These are phyloP conservation scores for Aphelenchoides fujianensis DNA, from an alignment of 1,140 invertebrate genomes.

Conservation along the genomic window DNA sequence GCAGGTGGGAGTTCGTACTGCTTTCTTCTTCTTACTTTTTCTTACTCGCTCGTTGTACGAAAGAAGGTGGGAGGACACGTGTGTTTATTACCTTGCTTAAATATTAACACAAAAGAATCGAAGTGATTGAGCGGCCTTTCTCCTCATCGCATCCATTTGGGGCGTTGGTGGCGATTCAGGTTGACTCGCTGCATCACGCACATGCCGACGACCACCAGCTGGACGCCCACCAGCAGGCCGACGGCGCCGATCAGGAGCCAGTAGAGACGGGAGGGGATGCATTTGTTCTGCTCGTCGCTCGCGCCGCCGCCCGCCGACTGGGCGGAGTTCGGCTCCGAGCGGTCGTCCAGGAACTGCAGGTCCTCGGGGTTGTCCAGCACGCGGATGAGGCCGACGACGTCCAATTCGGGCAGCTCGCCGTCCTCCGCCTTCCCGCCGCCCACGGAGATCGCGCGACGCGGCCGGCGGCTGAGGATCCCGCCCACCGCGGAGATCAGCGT, in stretches of 20 bases:
- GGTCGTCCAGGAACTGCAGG: conserved; percentile 27
- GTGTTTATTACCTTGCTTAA: no score
- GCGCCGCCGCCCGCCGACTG: not conserved
- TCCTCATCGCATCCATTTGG: not conserved
- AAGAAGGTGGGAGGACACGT: no score
- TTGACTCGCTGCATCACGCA: conserved; percentile 35
- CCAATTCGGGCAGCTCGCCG: conserved; percentile 40
- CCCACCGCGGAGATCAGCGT: not conserved
- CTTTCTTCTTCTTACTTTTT: no score
- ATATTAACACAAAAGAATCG: no score
- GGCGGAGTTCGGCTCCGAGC: not conserved
- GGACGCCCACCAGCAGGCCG: conserved; percentile 33
- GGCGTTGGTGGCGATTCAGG: conserved; percentile 19
- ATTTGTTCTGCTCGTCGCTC: conserved; percentile 26
- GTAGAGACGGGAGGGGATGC: conserved; percentile 34
- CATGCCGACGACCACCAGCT: conserved; percentile 32
- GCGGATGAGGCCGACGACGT: conserved; percentile 58
- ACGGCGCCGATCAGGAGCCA: conserved; percentile 34
- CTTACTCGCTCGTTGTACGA: no score
- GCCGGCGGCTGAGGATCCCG: not conserved
- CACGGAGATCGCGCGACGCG: conserved; percentile 2
- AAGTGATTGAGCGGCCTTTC: no score
- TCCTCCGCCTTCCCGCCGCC: not conserved
- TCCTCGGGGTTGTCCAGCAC: conserved; percentile 58
- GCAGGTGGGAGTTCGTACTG: no score